phyloP scores from a whole-genome alignment of 2,797 vertebrate genomes.

The Paramormyrops hopkinsi region DNA sequence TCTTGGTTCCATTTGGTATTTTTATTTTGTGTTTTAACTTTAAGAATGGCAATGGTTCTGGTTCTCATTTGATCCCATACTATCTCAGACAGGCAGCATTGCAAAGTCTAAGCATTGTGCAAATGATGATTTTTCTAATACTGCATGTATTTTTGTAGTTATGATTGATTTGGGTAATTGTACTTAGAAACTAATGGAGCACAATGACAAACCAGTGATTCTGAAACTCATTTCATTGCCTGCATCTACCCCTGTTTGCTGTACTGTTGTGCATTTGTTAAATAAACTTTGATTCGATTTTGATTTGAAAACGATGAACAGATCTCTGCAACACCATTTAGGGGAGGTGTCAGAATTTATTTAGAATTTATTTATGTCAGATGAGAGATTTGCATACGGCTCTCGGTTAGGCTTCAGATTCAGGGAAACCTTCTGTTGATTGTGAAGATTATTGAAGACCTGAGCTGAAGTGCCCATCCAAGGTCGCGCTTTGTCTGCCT shows the following conservation, averaged over 20 bases:
- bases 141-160: neutral
- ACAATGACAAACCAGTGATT: neutral
- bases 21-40: neutral
- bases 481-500: neutral
- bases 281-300: neutral
- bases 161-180: neutral
- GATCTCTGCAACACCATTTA: neutral
- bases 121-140: neutral
- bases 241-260: neutral
- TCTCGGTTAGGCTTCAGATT: neutral
- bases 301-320: neutral
- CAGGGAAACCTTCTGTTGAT: neutral
- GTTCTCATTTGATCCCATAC: neutral
- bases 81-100: neutral
- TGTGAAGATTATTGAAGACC: slow-evolving; percentile 38
- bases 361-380: neutral
- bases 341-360: neutral
- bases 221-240: neutral
- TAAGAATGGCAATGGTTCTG: neutral
- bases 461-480: slow-evolving; percentile 25
- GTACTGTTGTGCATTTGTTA: neutral
- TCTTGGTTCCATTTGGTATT: neutral
- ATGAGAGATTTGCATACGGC: neutral
- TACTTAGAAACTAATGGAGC: neutral
- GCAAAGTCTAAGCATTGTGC: neutral